Percentiles rank a stretch among this genome's conserved stretches.
These are phyloP conservation scores for Ictalurus punctatus DNA, from an alignment of 2,113 vertebrate genomes.

Conservation along the genomic window DNA sequence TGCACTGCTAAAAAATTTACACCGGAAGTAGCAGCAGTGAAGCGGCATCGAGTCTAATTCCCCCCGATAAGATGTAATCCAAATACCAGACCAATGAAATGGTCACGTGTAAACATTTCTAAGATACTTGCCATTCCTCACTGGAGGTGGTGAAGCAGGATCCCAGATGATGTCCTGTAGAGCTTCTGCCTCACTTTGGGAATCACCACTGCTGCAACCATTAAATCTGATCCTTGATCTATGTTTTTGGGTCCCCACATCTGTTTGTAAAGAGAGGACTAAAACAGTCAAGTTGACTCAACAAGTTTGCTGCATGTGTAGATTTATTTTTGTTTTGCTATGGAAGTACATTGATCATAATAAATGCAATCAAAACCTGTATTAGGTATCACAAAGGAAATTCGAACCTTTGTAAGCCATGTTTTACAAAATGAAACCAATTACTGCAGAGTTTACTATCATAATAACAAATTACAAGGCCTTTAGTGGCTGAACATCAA, in stretches of 20 bases:
- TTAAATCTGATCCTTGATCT: slow-evolving; percentile 47
- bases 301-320: background rate
- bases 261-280: slow-evolving; percentile 51
- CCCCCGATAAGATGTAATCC: background rate
- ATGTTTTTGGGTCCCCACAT: slow-evolving; percentile 63
- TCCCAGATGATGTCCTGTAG: slow-evolving; percentile 76
- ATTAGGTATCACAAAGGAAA: background rate
- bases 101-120: background rate
- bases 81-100: background rate
- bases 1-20: too few relatives aligned
- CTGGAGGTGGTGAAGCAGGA: slow-evolving; percentile 65
- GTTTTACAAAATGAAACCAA: background rate
- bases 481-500: background rate
- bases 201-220: slow-evolving; percentile 58
- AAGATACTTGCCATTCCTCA: slow-evolving; percentile 51
- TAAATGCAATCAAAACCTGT: background rate
- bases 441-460: background rate
- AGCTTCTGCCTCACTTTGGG: slow-evolving; percentile 66
- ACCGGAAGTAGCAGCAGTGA: too few relatives aligned
- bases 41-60: too few relatives aligned
- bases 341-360: too few relatives aligned
- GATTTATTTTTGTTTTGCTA: too few relatives aligned
- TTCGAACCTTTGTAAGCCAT: background rate
- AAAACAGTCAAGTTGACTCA: background rate
- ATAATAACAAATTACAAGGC: background rate